Evolutionary conservation across 2,797 vertebrate genomes (phyloP).

Genomic region (Squalus acanthias): DNA sequence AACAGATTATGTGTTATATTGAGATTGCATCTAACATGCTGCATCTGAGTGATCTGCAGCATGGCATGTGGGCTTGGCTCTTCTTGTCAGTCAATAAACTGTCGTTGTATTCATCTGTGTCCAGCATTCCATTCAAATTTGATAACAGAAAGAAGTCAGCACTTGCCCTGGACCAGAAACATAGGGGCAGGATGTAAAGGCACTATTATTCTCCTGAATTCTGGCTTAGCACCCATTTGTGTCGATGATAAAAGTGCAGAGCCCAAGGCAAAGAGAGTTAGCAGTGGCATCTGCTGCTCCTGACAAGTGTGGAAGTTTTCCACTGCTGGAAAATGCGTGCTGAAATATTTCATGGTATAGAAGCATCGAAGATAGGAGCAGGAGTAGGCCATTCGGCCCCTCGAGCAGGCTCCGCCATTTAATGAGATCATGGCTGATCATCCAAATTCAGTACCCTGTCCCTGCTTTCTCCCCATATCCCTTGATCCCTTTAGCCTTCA

Average conservation of each 20-base stretch:
- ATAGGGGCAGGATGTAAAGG: too few species aligned
- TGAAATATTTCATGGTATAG: neutral
- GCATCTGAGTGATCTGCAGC: neutral
- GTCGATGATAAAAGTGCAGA: neutral
- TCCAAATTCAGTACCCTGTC: too few species aligned
- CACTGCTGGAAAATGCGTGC: neutral
- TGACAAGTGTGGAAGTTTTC: neutral
- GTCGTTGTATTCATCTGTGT: neutral
- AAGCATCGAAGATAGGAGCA: too few species aligned
- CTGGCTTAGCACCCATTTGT: neutral
- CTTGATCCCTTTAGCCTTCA: too few species aligned
- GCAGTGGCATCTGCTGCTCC: neutral
- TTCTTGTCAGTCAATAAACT: neutral
- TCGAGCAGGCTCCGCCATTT: too few species aligned
- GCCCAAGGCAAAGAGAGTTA: neutral
- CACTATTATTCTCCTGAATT: neutral
- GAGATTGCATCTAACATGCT: neutral
- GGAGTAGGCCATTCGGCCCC: too few species aligned
- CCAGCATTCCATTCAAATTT: neutral
- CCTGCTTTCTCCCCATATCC: too few species aligned
- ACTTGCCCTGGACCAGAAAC: neutral
- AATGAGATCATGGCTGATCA: too few species aligned
- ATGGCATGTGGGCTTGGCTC: neutral
- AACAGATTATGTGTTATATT: neutral
- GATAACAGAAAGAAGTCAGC: neutral